Percentiles rank a stretch among this genome's conserved stretches.
Conservation (phyloP, 1,140 invertebrate genomes). For the Achatina immaculata region DNA sequence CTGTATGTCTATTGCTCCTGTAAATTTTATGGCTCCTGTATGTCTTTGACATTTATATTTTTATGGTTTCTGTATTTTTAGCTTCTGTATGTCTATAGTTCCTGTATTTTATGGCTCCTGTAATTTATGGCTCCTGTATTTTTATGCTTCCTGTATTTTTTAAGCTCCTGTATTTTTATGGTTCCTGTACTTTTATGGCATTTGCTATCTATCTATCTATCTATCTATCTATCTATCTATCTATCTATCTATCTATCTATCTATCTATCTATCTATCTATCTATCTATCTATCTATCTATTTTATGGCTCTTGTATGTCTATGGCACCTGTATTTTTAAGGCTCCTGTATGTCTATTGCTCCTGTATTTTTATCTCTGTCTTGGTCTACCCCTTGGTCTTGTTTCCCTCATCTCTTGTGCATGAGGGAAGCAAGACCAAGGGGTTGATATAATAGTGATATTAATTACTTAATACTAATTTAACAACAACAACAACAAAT, state of each 20-base stretch:
- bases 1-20: not conserved
- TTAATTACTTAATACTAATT: too few species aligned
- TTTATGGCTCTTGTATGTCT: not conserved
- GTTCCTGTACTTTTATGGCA: too few species aligned
- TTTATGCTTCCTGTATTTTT: not conserved
- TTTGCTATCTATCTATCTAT: not conserved
- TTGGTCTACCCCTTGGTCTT: too few species aligned
- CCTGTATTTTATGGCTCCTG: too few species aligned
- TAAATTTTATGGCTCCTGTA: not conserved
- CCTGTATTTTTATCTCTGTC: not conserved
- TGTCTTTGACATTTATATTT: not conserved
- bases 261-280: not conserved
- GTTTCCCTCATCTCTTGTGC: too few species aligned
- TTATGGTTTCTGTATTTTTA: not conserved
- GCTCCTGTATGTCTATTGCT: too few species aligned
- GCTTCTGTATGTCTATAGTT: not conserved
- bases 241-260: constrained; percentile 7
- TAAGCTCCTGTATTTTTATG: not conserved
- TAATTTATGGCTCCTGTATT: too few species aligned
- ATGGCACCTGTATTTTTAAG: too few species aligned
- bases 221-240: not conserved
- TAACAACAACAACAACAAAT: too few species aligned
- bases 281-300: not conserved
- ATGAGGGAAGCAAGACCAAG: too few species aligned
- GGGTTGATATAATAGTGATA: too few species aligned